phyloP scores from a whole-genome alignment of 2,888 invertebrate species.

The Apamea anceps region DNA sequence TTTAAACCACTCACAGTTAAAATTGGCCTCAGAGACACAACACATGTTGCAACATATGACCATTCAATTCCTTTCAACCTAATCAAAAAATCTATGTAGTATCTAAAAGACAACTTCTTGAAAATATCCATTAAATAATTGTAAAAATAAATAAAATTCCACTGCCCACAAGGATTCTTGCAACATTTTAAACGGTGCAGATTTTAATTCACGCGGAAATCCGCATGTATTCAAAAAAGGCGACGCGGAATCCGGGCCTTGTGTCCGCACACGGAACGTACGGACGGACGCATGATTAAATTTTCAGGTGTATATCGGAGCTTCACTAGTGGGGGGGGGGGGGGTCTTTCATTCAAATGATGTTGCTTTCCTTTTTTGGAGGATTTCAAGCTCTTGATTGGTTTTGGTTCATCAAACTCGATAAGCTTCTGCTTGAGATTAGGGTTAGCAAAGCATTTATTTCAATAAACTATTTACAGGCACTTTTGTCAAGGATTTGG shows the following conservation, averaged over 20 bases:
- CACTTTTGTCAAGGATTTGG: too few species aligned
- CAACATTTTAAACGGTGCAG: slow-evolving; percentile 52
- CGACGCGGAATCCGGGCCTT: slow-evolving; percentile 41
- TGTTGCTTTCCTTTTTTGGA: not conserved
- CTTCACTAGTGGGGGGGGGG: slow-evolving; percentile 25
- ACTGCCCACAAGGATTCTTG: slow-evolving; percentile 20
- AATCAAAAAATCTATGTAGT: not conserved
- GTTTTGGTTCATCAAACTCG: not conserved
- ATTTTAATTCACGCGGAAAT: slow-evolving; percentile 61
- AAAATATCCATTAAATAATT: not conserved
- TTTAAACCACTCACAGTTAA: not conserved
- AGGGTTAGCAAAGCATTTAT: not conserved
- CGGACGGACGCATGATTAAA: slow-evolving; percentile 67
- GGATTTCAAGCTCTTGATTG: slow-evolving; percentile 3
- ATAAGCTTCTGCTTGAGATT: not conserved
- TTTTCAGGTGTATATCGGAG: slow-evolving; percentile 67
- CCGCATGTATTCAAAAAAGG: slow-evolving; percentile 67
- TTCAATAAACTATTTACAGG: too few species aligned
- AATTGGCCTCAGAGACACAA: not conserved
- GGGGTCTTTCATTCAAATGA: slow-evolving; percentile 28
- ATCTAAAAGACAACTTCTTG: not conserved
- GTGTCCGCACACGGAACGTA: slow-evolving; percentile 40
- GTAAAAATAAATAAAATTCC: not conserved
- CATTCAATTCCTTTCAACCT: not conserved
- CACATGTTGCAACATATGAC: not conserved